Conservation (phyloP, 2,797 vertebrate species). For the Macroramphosus scolopax region DNA sequence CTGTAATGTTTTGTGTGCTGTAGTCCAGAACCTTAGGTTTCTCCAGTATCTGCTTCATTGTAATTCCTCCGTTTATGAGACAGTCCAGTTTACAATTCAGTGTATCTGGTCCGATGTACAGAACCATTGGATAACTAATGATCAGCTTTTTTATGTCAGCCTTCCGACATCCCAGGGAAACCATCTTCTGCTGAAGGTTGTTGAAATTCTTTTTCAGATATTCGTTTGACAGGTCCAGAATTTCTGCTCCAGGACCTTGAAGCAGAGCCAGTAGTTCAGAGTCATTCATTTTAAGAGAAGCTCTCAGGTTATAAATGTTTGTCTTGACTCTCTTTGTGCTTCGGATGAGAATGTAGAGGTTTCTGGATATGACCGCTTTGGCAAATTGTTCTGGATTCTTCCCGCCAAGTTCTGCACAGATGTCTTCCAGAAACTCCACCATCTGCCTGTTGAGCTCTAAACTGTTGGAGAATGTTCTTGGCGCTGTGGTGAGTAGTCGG, state of each 20-base stretch:
- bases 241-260: conserved; percentile 63
- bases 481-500: conserved; percentile 75
- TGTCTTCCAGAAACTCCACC: conserved; percentile 71
- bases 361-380: conserved; percentile 75
- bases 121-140: conserved; percentile 57
- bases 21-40: conserved; percentile 77
- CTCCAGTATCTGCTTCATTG: conserved; percentile 68
- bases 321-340: conserved; percentile 78
- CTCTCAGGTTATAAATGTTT: conserved; percentile 72
- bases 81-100: conserved; percentile 78
- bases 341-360: conserved; percentile 80
- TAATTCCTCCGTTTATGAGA: conserved; percentile 73
- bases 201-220: conserved; percentile 73
- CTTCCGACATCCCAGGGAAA: conserved; percentile 59
- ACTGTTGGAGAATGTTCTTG: conserved; percentile 83
- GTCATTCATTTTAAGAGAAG: conserved; percentile 63
- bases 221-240: conserved; percentile 79
- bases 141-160: conserved; percentile 66
- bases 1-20: conserved; percentile 72
- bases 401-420: conserved; percentile 68
- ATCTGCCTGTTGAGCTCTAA: conserved; percentile 79
- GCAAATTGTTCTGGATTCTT: conserved; percentile 69
- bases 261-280: conserved; percentile 72
- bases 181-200: conserved; percentile 68
- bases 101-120: conserved; percentile 70